Evolutionary conservation across 2,888 invertebrate species (phyloP).

Genomic region (Hydrotaea diabolus): DNA sequence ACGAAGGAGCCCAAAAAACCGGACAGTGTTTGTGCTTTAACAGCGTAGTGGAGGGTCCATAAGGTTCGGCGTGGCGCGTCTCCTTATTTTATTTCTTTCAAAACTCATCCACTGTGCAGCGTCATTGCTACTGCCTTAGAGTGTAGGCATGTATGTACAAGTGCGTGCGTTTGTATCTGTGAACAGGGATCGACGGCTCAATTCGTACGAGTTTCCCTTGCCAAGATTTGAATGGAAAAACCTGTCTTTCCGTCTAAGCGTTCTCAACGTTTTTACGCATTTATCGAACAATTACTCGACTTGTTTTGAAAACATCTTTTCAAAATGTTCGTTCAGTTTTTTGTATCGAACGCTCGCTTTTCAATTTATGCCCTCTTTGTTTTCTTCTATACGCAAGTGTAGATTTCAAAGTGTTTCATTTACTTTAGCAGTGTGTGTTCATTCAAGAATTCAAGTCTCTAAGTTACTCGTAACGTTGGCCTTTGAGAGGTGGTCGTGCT

Average conservation of each 20-base stretch:
- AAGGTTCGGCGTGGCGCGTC: too few species aligned
- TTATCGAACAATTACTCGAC: slow-evolving; percentile 31
- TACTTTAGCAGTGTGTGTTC: slow-evolving; percentile 10
- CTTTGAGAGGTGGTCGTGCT: neutral
- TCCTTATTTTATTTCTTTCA: too few species aligned
- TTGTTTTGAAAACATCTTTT: slow-evolving; percentile 20
- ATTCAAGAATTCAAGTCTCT: slow-evolving; percentile 30
- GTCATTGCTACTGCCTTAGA: too few species aligned
- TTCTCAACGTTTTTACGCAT: slow-evolving; percentile 42
- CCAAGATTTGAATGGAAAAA: slow-evolving; percentile 8
- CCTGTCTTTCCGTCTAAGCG: slow-evolving; percentile 7
- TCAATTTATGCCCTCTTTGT: slow-evolving; percentile 14
- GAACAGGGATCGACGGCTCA: neutral
- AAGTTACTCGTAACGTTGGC: slow-evolving; percentile 20
- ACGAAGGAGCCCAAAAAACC: too few species aligned
- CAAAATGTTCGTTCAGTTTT: neutral
- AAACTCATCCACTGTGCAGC: too few species aligned
- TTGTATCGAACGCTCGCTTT: too few species aligned
- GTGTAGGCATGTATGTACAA: too few species aligned
- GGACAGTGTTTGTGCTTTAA: too few species aligned
- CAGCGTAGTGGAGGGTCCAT: too few species aligned
- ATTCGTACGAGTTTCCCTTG: neutral
- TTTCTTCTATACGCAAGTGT: neutral
- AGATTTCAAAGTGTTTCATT: slow-evolving; percentile 18
- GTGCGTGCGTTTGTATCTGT: too few species aligned